Percentiles rank a stretch among this genome's conserved stretches.
Evolutionary conservation across 1,140 invertebrate genomes (phyloP).

Genomic region (Cotesia typhae): DNA sequence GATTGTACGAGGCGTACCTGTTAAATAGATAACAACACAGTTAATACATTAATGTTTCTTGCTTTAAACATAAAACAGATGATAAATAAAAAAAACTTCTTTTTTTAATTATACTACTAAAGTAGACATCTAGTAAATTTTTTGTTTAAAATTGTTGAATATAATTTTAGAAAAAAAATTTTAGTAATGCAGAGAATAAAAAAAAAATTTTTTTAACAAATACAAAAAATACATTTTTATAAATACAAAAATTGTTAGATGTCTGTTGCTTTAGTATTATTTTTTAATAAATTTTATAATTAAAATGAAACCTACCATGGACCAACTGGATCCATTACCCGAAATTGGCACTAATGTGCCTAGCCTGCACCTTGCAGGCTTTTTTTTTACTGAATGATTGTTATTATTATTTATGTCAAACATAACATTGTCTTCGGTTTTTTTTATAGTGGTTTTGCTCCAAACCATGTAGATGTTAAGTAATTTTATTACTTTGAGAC

Average conservation of each 20-base stretch:
- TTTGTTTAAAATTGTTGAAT: too few species aligned
- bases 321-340: conserved; percentile 79
- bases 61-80: too few species aligned
- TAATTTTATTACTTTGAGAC: background rate
- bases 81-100: too few species aligned
- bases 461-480: conserved; percentile 30
- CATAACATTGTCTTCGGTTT: conserved; percentile 48
- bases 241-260: conserved; percentile 39
- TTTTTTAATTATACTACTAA: too few species aligned
- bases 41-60: conserved; percentile 39
- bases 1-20: conserved; percentile 76
- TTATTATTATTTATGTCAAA: conserved; percentile 33
- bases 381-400: conserved; percentile 34
- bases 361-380: conserved; percentile 47
- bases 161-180: too few species aligned
- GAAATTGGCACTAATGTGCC: conserved; percentile 54
- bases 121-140: too few species aligned
- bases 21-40: background rate
- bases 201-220: too few species aligned
- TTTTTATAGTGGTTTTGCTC: conserved; percentile 31
- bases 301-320: conserved; percentile 69
- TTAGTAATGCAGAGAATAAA: too few species aligned
- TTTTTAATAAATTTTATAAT: background rate
- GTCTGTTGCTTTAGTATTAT: background rate
- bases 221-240: too few species aligned